Conservation (phyloP, 2,888 invertebrate genomes). For the Phaedon cochleariae region DNA sequence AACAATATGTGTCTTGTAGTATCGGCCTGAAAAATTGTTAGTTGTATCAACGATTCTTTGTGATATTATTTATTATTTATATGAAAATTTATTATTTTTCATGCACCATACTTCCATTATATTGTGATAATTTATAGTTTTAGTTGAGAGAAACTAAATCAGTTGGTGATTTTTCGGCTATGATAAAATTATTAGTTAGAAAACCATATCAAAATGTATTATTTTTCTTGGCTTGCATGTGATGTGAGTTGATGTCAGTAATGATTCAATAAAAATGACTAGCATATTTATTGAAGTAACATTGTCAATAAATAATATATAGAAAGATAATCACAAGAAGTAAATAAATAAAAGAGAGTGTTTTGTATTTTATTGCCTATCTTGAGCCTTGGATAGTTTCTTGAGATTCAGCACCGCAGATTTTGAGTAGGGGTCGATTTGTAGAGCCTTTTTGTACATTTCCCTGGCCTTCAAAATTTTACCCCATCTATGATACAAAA, state of each 20-base stretch:
- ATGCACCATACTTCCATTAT: constrained; percentile 8
- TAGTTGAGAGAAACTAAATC: neutral
- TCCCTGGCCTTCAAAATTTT: constrained; percentile 76
- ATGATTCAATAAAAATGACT: neutral
- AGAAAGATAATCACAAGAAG: constrained; percentile 48
- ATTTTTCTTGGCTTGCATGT: too few relatives aligned
- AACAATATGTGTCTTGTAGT: neutral
- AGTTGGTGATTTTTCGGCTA: neutral
- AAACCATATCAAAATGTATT: too few relatives aligned
- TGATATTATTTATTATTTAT: constrained; percentile 49
- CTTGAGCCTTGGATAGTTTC: constrained; percentile 55
- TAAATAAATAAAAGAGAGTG: constrained; percentile 29
- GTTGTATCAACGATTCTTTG: constrained; percentile 47
- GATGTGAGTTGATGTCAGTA: too few relatives aligned
- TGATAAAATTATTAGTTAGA: too few relatives aligned
- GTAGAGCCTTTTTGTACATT: constrained; percentile 79
- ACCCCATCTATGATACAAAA: constrained; percentile 93
- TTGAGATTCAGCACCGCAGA: constrained; percentile 77
- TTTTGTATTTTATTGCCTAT: constrained; percentile 32
- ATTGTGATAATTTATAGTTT: constrained; percentile 13
- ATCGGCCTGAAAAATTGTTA: constrained; percentile 24
- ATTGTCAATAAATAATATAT: constrained; percentile 44
- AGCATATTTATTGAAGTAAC: constrained; percentile 4
- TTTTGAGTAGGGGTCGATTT: constrained; percentile 73
- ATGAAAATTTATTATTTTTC: constrained; percentile 5